A percentile compares a stretch with the other conserved stretches of the same genome.
These are phyloP conservation scores for Zaprionus kolodkinae DNA, from an alignment of 1,140 invertebrate species.

Conservation along the genomic window DNA sequence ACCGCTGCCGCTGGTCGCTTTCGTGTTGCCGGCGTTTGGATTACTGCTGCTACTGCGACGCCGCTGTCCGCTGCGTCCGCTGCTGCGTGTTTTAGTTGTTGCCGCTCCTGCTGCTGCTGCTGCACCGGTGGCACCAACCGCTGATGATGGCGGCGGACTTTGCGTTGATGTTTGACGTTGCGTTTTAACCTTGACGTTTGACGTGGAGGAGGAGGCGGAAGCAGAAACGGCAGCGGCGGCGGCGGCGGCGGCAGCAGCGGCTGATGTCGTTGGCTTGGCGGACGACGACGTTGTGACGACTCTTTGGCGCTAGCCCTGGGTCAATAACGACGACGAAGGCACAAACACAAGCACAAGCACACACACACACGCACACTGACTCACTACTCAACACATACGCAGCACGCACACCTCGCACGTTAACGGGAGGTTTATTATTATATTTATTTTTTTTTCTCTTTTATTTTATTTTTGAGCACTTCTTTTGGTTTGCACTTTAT, in stretches of 20 bases:
- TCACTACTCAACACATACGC: slow-evolving; percentile 44
- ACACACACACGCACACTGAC: slow-evolving; percentile 28
- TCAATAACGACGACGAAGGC: background rate
- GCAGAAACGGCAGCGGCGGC: slow-evolving; percentile 57
- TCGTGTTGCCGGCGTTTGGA: slow-evolving; percentile 80
- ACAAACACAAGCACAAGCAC: slow-evolving; percentile 18
- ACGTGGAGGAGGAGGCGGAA: slow-evolving; percentile 7
- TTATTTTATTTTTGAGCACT: slow-evolving; percentile 44
- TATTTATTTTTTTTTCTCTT: slow-evolving; percentile 16
- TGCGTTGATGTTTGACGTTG: slow-evolving; percentile 43
- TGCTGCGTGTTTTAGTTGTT: slow-evolving; percentile 59
- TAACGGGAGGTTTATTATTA: slow-evolving; percentile 16
- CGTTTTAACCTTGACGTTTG: slow-evolving; percentile 25
- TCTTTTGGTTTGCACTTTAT: slow-evolving; percentile 41
- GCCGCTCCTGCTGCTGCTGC: slow-evolving; percentile 30
- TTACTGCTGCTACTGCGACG: slow-evolving; percentile 83
- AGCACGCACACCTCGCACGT: slow-evolving; percentile 30
- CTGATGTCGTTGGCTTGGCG: slow-evolving; percentile 70
- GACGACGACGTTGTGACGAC: slow-evolving; percentile 75
- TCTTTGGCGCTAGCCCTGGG: slow-evolving; percentile 21
- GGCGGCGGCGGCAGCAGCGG: slow-evolving; percentile 70
- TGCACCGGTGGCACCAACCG: slow-evolving; percentile 35
- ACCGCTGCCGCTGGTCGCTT: slow-evolving; percentile 79
- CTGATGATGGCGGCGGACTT: slow-evolving; percentile 47
- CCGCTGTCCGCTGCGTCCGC: slow-evolving; percentile 73